Conservation (phyloP, 2,888 invertebrate genomes). For the Rhagium mordax region DNA sequence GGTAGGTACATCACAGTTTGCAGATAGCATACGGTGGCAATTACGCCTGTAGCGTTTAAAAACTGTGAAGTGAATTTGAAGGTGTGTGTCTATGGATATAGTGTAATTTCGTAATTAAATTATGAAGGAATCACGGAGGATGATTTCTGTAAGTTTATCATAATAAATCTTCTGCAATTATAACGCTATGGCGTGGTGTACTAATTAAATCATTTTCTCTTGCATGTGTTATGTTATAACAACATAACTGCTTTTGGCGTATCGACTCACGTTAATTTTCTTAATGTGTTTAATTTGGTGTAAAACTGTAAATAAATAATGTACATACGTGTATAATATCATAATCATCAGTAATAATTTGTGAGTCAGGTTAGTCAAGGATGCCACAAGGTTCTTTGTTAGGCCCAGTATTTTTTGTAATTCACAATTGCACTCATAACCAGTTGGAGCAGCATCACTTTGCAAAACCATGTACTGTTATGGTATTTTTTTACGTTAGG, state of each 20-base stretch:
- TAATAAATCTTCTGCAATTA: constrained; percentile 38
- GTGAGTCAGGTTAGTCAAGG: too few species aligned
- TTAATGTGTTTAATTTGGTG: neutral
- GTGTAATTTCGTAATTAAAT: constrained; percentile 30
- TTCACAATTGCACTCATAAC: too few species aligned
- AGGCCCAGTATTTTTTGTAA: too few species aligned
- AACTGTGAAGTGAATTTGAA: constrained; percentile 21
- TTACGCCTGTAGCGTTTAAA: neutral
- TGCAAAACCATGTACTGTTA: too few species aligned
- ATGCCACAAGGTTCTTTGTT: too few species aligned
- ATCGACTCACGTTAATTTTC: neutral
- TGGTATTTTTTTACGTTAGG: too few species aligned
- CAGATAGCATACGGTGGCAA: neutral
- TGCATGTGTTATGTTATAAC: neutral
- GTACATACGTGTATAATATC: too few species aligned
- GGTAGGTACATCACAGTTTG: constrained; percentile 7
- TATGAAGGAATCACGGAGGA: constrained; percentile 55
- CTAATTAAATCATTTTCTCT: neutral
- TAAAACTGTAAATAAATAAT: neutral
- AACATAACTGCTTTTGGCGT: neutral
- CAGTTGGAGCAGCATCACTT: too few species aligned
- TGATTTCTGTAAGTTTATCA: constrained; percentile 52
- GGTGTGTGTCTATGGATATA: constrained; percentile 10
- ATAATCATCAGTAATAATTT: too few species aligned
- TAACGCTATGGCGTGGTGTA: constrained; percentile 4